Evolutionary conservation across 2,797 vertebrate species (phyloP), one percentile per base, ranked within the genome.

Genomic region (Monodelphis domestica): DNA sequence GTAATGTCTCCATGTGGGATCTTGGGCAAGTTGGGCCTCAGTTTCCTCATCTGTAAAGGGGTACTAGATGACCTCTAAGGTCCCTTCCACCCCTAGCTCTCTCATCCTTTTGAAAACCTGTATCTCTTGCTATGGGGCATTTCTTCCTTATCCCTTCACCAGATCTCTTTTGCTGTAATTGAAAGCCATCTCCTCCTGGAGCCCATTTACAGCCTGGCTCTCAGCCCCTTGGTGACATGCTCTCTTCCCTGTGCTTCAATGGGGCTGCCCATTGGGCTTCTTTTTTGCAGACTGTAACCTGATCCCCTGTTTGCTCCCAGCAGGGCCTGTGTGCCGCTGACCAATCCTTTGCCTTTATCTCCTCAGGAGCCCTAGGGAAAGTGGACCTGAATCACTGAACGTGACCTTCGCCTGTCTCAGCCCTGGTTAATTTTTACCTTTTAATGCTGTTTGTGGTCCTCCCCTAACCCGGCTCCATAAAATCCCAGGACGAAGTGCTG

Each of bases 351-450:
- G 84, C 84, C 93, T 54, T 89, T 52, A 90, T 70, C 70, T 52
- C 55, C 33, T 90, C 57, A 3, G 3, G 84, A 91, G 88, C 56
- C 52, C 89, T 4, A 88, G 59, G 87, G 54, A 30, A 54, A 90
- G 91, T 0, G 21, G 54, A 91, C 91, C 92, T 78, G 33, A 54
- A 56, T 78, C 54, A 89, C 6, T 52, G 53, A 6, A 51, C 12
- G 90, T 89, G 91, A 45, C 98, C 97, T 52, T 98, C 53, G 94
- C 26, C 54, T 95, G 53, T 87, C 92, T 63, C 56, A 55, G 33
- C 87, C 63, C 91, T 45, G 1, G 97, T 98, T 98, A 98, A 98
- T 98, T 55, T 98, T 98, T 97, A 98, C 97, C 96, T 97, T 94
- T 91, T 14, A 38, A 90, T 87, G 33, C 87, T 53, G 52, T 96